Percentiles rank a stretch among this genome's conserved stretches.
Conservation (phyloP, 2,888 invertebrate species). For the Drosophila koepferae region DNA sequence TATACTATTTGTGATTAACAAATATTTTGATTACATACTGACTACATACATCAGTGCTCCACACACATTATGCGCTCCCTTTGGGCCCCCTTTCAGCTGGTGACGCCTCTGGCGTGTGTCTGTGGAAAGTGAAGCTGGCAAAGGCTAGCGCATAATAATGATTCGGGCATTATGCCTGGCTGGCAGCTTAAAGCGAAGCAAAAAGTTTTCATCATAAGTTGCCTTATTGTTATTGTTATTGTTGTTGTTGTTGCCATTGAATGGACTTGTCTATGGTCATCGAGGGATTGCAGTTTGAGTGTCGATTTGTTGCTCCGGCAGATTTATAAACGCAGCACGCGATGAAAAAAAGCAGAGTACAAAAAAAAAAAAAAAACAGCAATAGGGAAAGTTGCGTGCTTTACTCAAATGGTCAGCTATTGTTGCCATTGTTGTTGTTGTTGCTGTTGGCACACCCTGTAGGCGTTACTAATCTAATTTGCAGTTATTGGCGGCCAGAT, state of each 20-base stretch:
- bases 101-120: constrained; percentile 32
- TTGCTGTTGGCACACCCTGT: constrained; percentile 23
- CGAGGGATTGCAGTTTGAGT: constrained; percentile 65
- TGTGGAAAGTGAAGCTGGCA: constrained; percentile 40
- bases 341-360: constrained; percentile 18
- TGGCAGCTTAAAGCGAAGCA: constrained; percentile 53
- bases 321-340: constrained; percentile 75
- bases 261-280: constrained; percentile 43
- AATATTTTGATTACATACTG: not conserved
- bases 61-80: not conserved
- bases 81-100: not conserved
- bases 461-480: constrained; percentile 77
- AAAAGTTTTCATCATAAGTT: constrained; percentile 68
- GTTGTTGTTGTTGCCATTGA: not conserved
- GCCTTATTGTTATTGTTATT: constrained; percentile 1
- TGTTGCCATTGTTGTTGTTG: constrained; percentile 2
- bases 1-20: not conserved
- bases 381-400: constrained; percentile 12
- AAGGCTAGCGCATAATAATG: constrained; percentile 41
- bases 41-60: too few species aligned
- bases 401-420: constrained; percentile 29
- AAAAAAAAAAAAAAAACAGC: not conserved
- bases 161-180: constrained; percentile 38
- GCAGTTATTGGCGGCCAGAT: constrained; percentile 76
- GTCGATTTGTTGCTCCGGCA: constrained; percentile 56